A percentile compares a stretch with the other conserved stretches of the same genome.
These are phyloP conservation scores for Stichodactyla mertensii DNA, from an alignment of 64 coral and sea anemone genomes.

Conservation along the genomic window DNA sequence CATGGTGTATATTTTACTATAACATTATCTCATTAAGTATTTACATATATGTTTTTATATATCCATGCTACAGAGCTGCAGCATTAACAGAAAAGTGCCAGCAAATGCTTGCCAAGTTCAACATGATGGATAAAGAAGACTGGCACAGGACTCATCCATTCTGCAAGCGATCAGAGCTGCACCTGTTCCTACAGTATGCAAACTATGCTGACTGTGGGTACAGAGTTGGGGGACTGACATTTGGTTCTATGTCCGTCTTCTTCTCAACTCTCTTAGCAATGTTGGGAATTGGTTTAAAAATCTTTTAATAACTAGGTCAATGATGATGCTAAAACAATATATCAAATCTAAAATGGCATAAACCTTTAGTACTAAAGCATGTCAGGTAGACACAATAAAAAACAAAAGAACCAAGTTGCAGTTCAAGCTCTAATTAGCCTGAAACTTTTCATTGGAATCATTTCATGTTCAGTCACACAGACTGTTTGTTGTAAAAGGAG, in stretches of 20 bases:
- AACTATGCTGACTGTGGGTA: slow-evolving; percentile 52
- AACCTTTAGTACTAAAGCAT: too few relatives aligned
- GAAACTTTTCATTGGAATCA: too few relatives aligned
- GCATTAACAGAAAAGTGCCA: slow-evolving; percentile 58
- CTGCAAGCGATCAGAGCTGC: slow-evolving; percentile 14
- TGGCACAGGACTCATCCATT: slow-evolving; percentile 55
- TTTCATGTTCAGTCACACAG: too few relatives aligned
- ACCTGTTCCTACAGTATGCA: slow-evolving; percentile 65
- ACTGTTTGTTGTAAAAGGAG: too few relatives aligned
- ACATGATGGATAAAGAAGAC: slow-evolving; percentile 58
- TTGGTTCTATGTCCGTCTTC: slow-evolving; percentile 71
- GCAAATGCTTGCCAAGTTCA: slow-evolving; percentile 61
- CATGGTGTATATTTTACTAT: not conserved
- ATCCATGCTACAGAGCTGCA: slow-evolving; percentile 72
- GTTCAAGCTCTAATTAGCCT: too few relatives aligned
- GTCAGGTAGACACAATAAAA: too few relatives aligned
- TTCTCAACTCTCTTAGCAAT: slow-evolving; percentile 72
- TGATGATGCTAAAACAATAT: too few relatives aligned
- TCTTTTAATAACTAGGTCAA: slow-evolving; percentile 57
- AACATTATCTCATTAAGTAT: not conserved
- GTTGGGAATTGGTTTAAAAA: slow-evolving; percentile 44
- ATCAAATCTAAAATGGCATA: too few relatives aligned
- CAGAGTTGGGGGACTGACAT: slow-evolving; percentile 37
- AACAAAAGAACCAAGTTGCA: too few relatives aligned
- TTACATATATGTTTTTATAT: slow-evolving; percentile 60